Base-by-base conservation (phyloP, 2,888 invertebrate species). In the Philaethria dido region DNA sequence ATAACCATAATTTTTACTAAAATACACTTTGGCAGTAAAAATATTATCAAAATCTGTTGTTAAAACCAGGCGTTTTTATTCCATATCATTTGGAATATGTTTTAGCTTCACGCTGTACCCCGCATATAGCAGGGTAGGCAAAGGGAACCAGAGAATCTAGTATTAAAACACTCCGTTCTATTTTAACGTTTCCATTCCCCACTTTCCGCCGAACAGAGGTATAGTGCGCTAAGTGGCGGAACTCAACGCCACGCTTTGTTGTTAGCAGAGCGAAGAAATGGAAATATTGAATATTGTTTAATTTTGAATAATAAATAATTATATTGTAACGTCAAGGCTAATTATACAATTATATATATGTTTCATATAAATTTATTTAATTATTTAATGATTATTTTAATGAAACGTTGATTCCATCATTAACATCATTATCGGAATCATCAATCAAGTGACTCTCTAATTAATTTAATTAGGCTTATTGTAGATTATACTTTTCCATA, bases 371-470 rank as follows among this genome's bases (percentile, higher is more conserved):
- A 50, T 50, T 25, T 25, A 25, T 50, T 50, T 50, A 50, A 25
- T 55, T 2, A 57, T 39, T 33, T 55, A 39, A 22, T 18, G 18
- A 54, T 36, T 0, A 54, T 36, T 55, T 55, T 57, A 16, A 42
- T 42, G 22, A 42, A 11, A 25, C 42, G 20, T 25, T 57, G 22
- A 25, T 52, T 25, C 13, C 16, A 29, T 57, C 39, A 25, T 25
- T 42, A 6, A 5, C n/a, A n/a, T 57, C 16, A 22, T 22, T 42
- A 57, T 8, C 22, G 13, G 57, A 25, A 16, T 16, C 42, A 42
- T 57, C 42, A 22, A 57, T 16, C 57, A 57, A 25, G 57, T 57
- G n/a, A 22, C 6, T 55, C 11, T 22, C 1, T 57, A 42, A 42
- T 42, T 57, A n/a, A 42, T 16, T 57, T 22, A 42, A 57, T 42